phyloP scores from a whole-genome alignment of 2,113 vertebrate species.

The Fregetta grallaria region DNA sequence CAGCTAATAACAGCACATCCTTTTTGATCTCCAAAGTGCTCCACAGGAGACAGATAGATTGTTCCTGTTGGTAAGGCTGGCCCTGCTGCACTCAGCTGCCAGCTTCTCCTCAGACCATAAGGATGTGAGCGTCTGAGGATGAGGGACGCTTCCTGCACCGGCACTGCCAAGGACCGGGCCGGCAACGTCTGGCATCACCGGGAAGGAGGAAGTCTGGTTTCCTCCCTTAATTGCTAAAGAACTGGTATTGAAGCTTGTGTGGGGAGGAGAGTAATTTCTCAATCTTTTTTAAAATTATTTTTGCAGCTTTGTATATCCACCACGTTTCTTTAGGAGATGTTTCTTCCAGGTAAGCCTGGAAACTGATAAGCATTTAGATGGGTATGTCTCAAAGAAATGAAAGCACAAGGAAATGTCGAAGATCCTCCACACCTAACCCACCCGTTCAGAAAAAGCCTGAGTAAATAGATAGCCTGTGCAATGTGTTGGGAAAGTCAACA shows the following conservation, averaged over 20 bases:
- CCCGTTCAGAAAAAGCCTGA: background rate
- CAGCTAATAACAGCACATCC: background rate
- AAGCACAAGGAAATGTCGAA: background rate
- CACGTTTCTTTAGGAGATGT: background rate
- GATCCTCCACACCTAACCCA: background rate
- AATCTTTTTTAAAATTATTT: background rate
- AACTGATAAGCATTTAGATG: background rate
- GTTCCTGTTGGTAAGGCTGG: constrained; percentile 19
- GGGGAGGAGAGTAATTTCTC: constrained; percentile 9
- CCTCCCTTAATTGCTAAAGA: constrained; percentile 66
- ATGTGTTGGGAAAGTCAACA: constrained; percentile 45
- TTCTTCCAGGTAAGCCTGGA: background rate
- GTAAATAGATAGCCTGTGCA: constrained; percentile 37
- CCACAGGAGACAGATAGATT: background rate
- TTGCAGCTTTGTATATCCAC: background rate
- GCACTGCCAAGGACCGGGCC: background rate
- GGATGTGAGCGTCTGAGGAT: constrained; percentile 48
- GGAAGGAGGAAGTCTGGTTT: constrained; percentile 73
- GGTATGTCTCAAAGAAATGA: background rate
- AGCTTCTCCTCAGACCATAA: constrained; percentile 48
- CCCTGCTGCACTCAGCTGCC: constrained; percentile 55
- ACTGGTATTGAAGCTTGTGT: background rate
- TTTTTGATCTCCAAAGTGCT: background rate
- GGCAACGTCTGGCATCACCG: background rate
- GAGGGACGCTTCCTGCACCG: constrained; percentile 49